Conservation (phyloP, 2,113 vertebrate genomes). For the Syngnathoides biaculeatus region DNA sequence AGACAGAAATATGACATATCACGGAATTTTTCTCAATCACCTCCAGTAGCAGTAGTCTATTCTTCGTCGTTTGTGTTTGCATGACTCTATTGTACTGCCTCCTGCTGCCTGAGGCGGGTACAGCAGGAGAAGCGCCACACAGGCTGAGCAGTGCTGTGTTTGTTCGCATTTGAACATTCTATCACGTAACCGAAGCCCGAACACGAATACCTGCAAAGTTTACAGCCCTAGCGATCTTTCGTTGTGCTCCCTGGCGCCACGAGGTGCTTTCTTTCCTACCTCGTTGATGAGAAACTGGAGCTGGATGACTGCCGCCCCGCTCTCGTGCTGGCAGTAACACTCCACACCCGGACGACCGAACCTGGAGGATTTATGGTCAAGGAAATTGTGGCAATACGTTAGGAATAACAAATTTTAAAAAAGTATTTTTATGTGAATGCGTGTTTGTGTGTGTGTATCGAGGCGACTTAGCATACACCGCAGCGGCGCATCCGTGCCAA, state of each 20-base stretch:
- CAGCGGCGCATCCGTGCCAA: background rate
- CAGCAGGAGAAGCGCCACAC: too few relatives aligned
- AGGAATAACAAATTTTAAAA: too few relatives aligned
- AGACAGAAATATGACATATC: too few relatives aligned
- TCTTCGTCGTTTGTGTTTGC: too few relatives aligned
- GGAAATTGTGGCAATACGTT: constrained; percentile 58
- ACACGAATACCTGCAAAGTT: background rate
- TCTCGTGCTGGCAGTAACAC: constrained; percentile 97
- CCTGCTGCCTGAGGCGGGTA: too few relatives aligned
- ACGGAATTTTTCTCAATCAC: too few relatives aligned
- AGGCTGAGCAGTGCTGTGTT: background rate
- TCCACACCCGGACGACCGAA: constrained; percentile 97
- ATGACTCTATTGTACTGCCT: too few relatives aligned
- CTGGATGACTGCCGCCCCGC: constrained; percentile 91
- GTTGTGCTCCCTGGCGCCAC: background rate
- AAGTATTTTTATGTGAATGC: background rate
- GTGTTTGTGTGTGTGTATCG: background rate
- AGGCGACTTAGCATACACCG: background rate
- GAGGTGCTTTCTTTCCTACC: constrained; percentile 39
- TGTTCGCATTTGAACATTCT: background rate
- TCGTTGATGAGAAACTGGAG: constrained; percentile 87
- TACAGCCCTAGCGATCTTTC: background rate
- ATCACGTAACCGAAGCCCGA: background rate
- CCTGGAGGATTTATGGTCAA: constrained; percentile 81
- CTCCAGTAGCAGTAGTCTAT: too few relatives aligned